phyloP scores from a whole-genome alignment of 1,140 invertebrate species.

The Tetramorium parvispinum region DNA sequence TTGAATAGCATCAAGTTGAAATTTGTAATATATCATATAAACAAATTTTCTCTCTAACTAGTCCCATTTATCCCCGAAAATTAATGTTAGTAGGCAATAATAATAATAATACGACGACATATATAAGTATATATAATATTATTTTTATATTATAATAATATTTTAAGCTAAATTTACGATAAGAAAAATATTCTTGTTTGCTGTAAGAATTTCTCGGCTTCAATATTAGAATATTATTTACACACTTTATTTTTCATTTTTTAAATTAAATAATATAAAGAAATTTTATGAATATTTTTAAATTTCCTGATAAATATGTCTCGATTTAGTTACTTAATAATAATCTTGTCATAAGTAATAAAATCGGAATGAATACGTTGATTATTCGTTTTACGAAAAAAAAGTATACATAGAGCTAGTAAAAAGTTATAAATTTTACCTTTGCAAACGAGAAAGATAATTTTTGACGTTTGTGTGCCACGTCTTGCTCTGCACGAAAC shows the following conservation, averaged over 20 bases:
- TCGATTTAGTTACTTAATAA: not conserved
- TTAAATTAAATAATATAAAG: not conserved
- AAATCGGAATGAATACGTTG: not conserved
- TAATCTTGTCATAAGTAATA: not conserved
- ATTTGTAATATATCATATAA: no score
- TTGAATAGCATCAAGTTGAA: no score
- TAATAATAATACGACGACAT: not conserved
- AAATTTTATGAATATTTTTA: not conserved
- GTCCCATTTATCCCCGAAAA: no score
- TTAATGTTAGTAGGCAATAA: no score
- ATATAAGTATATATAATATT: not conserved
- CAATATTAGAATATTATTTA: not conserved
- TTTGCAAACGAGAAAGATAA: not conserved
- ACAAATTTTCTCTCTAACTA: no score
- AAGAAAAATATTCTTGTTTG: no score
- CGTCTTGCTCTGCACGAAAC: not conserved
- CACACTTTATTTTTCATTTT: not conserved
- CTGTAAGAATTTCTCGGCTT: not conserved
- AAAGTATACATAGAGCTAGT: not conserved
- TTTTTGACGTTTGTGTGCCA: not conserved
- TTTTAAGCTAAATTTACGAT: no score
- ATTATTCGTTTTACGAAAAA: not conserved
- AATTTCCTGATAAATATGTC: not conserved
- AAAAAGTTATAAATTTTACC: conserved; percentile 23
- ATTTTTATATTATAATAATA: not conserved